A percentile compares a stretch with the other conserved stretches of the same genome.
phyloP scores from a whole-genome alignment of 2,113 vertebrate genomes.

The Aptenodytes patagonicus region DNA sequence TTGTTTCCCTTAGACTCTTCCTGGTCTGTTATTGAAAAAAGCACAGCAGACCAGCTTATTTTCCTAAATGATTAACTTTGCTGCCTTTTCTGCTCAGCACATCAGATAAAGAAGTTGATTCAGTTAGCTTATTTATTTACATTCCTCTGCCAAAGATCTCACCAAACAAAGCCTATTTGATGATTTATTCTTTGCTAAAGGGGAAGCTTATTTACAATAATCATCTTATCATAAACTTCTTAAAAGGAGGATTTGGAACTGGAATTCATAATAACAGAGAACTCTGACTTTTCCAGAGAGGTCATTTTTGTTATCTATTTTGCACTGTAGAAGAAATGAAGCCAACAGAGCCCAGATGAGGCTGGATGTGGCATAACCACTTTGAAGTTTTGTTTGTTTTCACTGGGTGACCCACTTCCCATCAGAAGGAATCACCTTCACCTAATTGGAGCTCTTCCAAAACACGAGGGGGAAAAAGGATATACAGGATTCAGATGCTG shows the following conservation, averaged over 20 bases:
- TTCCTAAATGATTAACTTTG: slow-evolving; percentile 50
- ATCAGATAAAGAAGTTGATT: slow-evolving; percentile 47
- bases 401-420: neutral
- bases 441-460: slow-evolving; percentile 9
- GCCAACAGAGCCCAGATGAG: neutral
- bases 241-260: slow-evolving; percentile 36
- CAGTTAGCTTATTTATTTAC: slow-evolving; percentile 55
- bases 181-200: slow-evolving; percentile 52
- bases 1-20: neutral
- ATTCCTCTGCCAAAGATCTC: slow-evolving; percentile 44
- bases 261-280: slow-evolving; percentile 42
- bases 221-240: slow-evolving; percentile 29
- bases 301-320: slow-evolving; percentile 19
- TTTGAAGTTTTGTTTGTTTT: slow-evolving; percentile 39
- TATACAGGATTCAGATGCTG: neutral
- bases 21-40: slow-evolving; percentile 3
- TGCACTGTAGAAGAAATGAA: neutral
- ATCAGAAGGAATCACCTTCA: neutral
- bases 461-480: neutral
- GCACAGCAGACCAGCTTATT: neutral
- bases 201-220: slow-evolving; percentile 49
- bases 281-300: slow-evolving; percentile 17
- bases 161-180: slow-evolving; percentile 38
- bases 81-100: slow-evolving; percentile 15
- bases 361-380: neutral